phyloP scores from a whole-genome alignment of 2,797 vertebrate species.

The Aulostomus chinensis region DNA sequence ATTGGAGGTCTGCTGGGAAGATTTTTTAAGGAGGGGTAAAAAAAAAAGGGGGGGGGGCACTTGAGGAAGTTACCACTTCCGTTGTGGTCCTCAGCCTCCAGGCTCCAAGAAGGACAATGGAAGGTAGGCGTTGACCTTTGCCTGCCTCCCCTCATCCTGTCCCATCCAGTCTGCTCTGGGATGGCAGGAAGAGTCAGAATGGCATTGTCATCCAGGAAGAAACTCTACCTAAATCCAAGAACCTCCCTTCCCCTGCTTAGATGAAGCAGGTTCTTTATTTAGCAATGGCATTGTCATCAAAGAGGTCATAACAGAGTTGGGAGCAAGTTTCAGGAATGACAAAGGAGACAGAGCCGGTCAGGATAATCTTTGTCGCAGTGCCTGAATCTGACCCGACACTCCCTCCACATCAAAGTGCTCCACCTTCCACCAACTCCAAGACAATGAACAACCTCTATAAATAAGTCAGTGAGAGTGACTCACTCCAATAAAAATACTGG shows the following conservation, averaged over 20 bases:
- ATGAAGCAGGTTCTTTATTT: slow-evolving; percentile 65
- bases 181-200: slow-evolving; percentile 64
- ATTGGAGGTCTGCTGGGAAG: slow-evolving; percentile 58
- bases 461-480: slow-evolving; percentile 37
- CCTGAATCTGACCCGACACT: slow-evolving; percentile 35
- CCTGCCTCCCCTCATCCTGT: slow-evolving; percentile 24
- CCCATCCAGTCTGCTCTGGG: slow-evolving; percentile 36
- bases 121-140: slow-evolving; percentile 66
- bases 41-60: not conserved
- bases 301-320: slow-evolving; percentile 4
- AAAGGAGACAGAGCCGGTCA: slow-evolving; percentile 15
- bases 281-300: slow-evolving; percentile 44
- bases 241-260: slow-evolving; percentile 69
- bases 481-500: not conserved
- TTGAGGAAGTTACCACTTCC: slow-evolving; percentile 62
- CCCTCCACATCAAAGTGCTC: slow-evolving; percentile 20
- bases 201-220: slow-evolving; percentile 73
- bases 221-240: slow-evolving; percentile 32
- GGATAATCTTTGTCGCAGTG: slow-evolving; percentile 40
- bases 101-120: slow-evolving; percentile 67
- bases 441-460: slow-evolving; percentile 49
- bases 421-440: slow-evolving; percentile 30
- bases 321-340: slow-evolving; percentile 1
- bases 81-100: slow-evolving; percentile 30
- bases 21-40: slow-evolving; percentile 26